Percentiles rank a stretch among this genome's conserved stretches.
Conservation (phyloP, 2,113 vertebrate species). For the Hystrix cristata region DNA sequence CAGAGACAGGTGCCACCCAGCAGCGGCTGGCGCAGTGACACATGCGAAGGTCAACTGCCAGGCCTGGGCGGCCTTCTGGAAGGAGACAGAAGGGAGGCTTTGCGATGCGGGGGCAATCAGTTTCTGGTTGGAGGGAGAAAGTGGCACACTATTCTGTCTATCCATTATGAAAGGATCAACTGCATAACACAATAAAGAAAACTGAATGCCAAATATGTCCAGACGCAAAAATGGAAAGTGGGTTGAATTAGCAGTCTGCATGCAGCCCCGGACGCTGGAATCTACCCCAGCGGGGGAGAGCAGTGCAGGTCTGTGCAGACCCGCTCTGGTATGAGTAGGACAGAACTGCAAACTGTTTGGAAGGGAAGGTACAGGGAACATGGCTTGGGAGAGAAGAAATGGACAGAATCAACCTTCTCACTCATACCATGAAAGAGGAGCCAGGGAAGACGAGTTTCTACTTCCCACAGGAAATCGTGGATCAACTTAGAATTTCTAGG, state of each 20-base stretch:
- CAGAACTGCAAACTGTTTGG: background rate
- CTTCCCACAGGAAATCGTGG: background rate
- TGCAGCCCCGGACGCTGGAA: background rate
- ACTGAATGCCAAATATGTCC: background rate
- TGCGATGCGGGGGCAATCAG: background rate
- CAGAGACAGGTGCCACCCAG: no score
- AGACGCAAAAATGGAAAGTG: background rate
- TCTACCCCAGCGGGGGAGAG: no score
- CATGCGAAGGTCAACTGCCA: background rate
- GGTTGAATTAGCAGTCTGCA: background rate
- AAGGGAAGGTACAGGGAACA: background rate
- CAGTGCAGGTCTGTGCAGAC: accelerated
- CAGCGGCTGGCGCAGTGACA: background rate
- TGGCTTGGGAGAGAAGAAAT: background rate
- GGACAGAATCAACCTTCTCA: background rate
- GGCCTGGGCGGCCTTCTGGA: background rate
- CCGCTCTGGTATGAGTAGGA: background rate
- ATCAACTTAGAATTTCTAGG: background rate
- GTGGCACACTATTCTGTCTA: background rate
- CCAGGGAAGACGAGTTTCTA: background rate
- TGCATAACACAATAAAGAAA: background rate
- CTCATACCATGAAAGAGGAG: background rate
- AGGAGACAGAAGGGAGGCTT: background rate
- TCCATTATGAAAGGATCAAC: background rate
- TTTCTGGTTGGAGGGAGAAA: background rate